Base-by-base conservation (phyloP, 2,888 invertebrate genomes). In the Phaedon cochleariae region DNA sequence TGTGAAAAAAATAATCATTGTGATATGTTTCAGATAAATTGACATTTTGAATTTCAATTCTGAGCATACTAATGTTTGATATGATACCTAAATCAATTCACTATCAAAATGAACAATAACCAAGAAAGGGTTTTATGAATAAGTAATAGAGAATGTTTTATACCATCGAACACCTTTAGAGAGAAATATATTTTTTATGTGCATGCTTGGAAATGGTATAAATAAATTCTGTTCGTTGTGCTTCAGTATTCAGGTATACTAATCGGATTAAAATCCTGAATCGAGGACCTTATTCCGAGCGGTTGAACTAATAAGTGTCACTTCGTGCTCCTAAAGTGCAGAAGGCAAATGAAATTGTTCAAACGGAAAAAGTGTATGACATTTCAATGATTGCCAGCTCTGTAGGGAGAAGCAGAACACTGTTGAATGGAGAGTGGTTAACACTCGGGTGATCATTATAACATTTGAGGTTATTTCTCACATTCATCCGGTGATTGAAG, bases 271-370 rank as follows among this genome's bases (percentile, higher is more conserved):
- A 60, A 66, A 52, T 41, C 63, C 53, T 67, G 63, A 67, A 67
- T 67, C 62, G 67, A 53, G n/a, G 53, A 63, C 57, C 63, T 73
- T 72, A 75, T 76, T 76, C 76, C 76, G 59, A 74, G 65, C 71
- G 75, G 75, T 72, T 76, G 75, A 74, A 69, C 70, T 57, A 62
- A 64, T 69, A 72, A 76, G 76, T 75, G 75, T 73, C 73, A 73
- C 67, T 73, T 66, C 59, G 59, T 59, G 45, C 57, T 57, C 18
- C 12, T 18, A 17, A 57, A 57, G 57, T 45, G 57, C 45, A 57
- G 57, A 41, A 41, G 41, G 41, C 41, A 41, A 41, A 41, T 15
- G 41, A 41, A 41, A 7, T 41, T 41, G 41, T n/a, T 41, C 3
- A 15, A 41, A 41, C 6, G 41, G 41, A 41, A 41, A 41, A 41